Conservation (phyloP, 2,888 invertebrate species). For the Platerodrilus igneus region DNA sequence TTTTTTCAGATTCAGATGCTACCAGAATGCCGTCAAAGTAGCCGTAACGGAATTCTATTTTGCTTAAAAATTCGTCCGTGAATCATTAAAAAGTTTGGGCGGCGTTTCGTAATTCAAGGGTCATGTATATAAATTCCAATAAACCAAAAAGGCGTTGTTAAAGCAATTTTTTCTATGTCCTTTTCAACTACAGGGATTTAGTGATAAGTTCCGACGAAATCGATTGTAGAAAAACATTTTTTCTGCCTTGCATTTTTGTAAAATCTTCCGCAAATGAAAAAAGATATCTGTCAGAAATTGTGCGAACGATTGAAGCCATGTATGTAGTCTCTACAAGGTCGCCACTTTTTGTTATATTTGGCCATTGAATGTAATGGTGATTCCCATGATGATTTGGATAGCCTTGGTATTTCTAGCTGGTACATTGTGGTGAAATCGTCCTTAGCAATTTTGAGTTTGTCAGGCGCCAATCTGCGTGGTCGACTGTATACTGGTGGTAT, state of each 20-base stretch:
- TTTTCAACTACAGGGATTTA: slow-evolving; percentile 1
- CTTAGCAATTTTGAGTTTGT: too few species aligned
- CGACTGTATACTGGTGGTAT: too few species aligned
- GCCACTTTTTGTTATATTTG: too few species aligned
- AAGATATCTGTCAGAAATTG: background rate
- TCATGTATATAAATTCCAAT: slow-evolving; percentile 1
- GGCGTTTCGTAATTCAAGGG: slow-evolving; percentile 1
- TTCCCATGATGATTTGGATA: too few species aligned
- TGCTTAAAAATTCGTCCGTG: background rate
- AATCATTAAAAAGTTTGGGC: slow-evolving; percentile 4
- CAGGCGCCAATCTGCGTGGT: too few species aligned
- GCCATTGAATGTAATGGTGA: too few species aligned
- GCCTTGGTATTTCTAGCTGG: too few species aligned
- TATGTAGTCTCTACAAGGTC: too few species aligned
- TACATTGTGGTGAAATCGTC: too few species aligned
- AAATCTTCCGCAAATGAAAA: background rate
- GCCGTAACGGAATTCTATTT: background rate
- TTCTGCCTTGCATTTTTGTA: background rate
- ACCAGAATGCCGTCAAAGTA: background rate
- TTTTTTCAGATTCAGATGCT: background rate
- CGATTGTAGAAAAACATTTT: slow-evolving; percentile 1
- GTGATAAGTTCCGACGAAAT: background rate
- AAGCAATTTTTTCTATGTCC: background rate
- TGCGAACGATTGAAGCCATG: too few species aligned
- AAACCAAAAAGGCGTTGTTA: slow-evolving; percentile 2